Percentiles rank a stretch among this genome's conserved stretches.
phyloP scores from a whole-genome alignment of 1,140 invertebrate genomes.

The Charaxes varanes region DNA sequence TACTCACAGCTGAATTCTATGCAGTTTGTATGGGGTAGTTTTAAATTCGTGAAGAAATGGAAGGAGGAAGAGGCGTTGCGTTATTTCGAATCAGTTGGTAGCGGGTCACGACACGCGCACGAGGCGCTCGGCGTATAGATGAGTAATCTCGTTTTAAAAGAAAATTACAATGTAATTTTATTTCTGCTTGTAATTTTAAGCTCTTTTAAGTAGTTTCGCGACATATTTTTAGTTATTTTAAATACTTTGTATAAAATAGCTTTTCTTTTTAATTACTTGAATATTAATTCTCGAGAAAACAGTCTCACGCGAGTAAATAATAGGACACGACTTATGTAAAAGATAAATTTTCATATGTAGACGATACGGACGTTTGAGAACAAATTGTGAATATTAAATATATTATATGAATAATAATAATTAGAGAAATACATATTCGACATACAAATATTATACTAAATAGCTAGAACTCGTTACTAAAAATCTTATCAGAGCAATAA shows the following conservation, averaged over 20 bases:
- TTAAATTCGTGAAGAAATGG: no score
- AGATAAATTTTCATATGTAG: constrained; percentile 6
- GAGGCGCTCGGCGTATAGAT: no score
- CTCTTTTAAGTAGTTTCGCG: no score
- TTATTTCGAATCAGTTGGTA: no score
- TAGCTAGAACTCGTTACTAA: not conserved
- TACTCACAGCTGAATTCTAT: no score
- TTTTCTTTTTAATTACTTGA: not conserved
- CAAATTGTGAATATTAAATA: constrained; percentile 9
- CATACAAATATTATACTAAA: not conserved
- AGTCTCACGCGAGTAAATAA: no score
- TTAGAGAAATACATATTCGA: not conserved
- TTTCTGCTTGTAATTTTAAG: no score
- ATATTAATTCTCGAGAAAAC: no score
- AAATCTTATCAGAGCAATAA: constrained; percentile 18
- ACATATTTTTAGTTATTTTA: not conserved
- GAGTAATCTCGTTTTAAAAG: no score
- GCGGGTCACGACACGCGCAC: no score
- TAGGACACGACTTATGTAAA: not conserved
- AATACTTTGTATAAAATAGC: not conserved
- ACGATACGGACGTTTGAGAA: constrained; percentile 3
- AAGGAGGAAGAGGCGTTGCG: no score
- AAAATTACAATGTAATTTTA: not conserved
- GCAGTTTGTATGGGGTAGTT: no score
- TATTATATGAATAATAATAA: constrained; percentile 4